Percentiles rank a stretch among this genome's conserved stretches.
Evolutionary conservation across 1,140 invertebrate genomes (phyloP).

Genomic region (Aphidius ervi): DNA sequence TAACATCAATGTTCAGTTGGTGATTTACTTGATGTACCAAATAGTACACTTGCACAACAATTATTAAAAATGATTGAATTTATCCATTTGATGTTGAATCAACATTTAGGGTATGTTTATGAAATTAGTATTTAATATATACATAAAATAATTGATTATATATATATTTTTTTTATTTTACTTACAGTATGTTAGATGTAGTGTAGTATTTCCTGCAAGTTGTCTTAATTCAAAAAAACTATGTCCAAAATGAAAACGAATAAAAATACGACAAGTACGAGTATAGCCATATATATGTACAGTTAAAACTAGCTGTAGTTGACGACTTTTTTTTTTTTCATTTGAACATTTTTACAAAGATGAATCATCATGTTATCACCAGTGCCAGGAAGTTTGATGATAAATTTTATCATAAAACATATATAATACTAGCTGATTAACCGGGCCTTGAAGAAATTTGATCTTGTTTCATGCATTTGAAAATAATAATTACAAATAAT

Average conservation of each 20-base stretch:
- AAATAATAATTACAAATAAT: too few relatives aligned
- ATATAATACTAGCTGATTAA: too few relatives aligned
- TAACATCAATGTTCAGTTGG: slow-evolving; percentile 82
- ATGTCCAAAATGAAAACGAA: slow-evolving; percentile 80
- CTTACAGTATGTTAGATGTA: slow-evolving; percentile 68
- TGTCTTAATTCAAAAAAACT: slow-evolving; percentile 73
- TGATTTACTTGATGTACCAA: slow-evolving; percentile 76
- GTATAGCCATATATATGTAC: too few relatives aligned
- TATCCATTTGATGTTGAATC: slow-evolving; percentile 87
- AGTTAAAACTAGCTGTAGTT: too few relatives aligned
- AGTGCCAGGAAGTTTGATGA: too few relatives aligned
- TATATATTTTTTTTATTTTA: slow-evolving; percentile 43
- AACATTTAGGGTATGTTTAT: slow-evolving; percentile 68
- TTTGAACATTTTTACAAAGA: too few relatives aligned
- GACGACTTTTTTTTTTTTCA: too few relatives aligned
- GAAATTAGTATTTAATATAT: slow-evolving; percentile 12
- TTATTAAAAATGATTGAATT: slow-evolving; percentile 79
- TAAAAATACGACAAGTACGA: slow-evolving; percentile 56
- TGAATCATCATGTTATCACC: too few relatives aligned
- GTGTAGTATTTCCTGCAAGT: slow-evolving; percentile 78
- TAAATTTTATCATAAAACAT: too few relatives aligned
- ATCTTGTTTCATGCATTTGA: too few relatives aligned
- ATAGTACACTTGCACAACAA: slow-evolving; percentile 66
- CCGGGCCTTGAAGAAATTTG: too few relatives aligned
- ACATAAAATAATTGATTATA: slow-evolving; percentile 24